Base-by-base conservation (phyloP, 2,797 vertebrate genomes). In the Stomatorhinus walkeri region DNA sequence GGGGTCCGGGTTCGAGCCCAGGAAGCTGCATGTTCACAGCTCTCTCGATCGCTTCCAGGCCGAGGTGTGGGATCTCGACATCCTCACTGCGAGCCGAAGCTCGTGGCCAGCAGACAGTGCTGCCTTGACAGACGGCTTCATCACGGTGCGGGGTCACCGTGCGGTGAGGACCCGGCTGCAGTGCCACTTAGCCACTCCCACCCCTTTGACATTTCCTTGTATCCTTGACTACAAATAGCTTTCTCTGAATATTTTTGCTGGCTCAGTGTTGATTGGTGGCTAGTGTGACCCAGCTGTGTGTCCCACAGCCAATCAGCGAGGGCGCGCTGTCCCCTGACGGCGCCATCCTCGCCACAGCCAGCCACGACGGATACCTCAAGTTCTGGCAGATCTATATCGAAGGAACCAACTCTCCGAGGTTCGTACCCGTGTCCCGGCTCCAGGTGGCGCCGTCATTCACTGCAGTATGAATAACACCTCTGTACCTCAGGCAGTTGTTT, bases 381-480 rank as follows among this genome's bases (percentile, higher is more conserved):
- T 99, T 99, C 93, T 99, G 98, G 98, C 98, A 99, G 95, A 98
- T 99, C 91, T 99, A 99, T 92, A 98, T 99, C 49, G 98, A 99
- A 90, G 96, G 95, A 3, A 97, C 98, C 89, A 98, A 99, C 85
- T 97, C 98, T 59, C 98, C 98, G 32, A 97, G 98, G 98, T 99
- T 89, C 12, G 8, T 1, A 12, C 43, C 40, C 10, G n/a, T 12
- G 14, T n/a, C 46, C 10, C 0, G 19, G 9, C 43, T 46, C n/a
- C 40, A 1, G 79, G 79, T 32, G 40, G 22, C 43, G 10, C 40
- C 8, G 4, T 8, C 12, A 19, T 28, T 52, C 8, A 8, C 49
- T 28, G 85, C 28, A 9, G 22, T 59, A 9, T 87, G 24, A 16
- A 19, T 36, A 16, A 59, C 7, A 56, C 22, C 49, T 54, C 28